Evolutionary conservation across 1,140 invertebrate species (phyloP).

Genomic region (Mesaphorura yosii): DNA sequence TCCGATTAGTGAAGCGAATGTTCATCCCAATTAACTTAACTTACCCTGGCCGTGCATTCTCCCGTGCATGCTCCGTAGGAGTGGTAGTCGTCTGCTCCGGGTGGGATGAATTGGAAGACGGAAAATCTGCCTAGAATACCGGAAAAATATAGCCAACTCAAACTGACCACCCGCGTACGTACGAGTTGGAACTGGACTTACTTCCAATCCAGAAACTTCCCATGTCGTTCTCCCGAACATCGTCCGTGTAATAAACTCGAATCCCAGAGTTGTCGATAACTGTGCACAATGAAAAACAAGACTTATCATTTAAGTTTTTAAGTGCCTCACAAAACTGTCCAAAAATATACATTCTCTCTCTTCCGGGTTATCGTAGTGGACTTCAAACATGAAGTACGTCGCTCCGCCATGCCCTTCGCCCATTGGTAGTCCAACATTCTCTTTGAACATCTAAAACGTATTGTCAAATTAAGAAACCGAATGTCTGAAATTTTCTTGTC

Average conservation of each 20-base stretch:
- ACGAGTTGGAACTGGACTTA: too few species aligned
- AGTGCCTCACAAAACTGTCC: too few species aligned
- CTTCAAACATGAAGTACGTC: slow-evolving; percentile 74
- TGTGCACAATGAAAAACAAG: slow-evolving; percentile 28
- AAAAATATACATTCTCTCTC: slow-evolving; percentile 49
- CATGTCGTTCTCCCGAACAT: slow-evolving; percentile 57
- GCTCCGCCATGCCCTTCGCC: slow-evolving; percentile 51
- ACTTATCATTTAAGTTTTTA: too few species aligned
- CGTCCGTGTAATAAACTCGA: slow-evolving; percentile 58
- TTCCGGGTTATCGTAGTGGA: slow-evolving; percentile 71
- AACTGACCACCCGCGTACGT: too few species aligned
- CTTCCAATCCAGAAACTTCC: slow-evolving; percentile 66
- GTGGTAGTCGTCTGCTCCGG: slow-evolving; percentile 54
- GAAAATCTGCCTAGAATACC: slow-evolving; percentile 66
- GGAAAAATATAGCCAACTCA: too few species aligned
- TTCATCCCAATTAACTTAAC: not conserved
- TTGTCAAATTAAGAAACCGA: not conserved
- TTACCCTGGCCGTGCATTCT: slow-evolving; percentile 52
- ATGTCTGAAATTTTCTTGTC: too few species aligned
- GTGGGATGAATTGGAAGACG: slow-evolving; percentile 66
- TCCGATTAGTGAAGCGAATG: too few species aligned
- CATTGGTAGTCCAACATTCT: slow-evolving; percentile 68
- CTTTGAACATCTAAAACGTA: slow-evolving; percentile 50
- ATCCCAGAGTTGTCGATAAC: slow-evolving; percentile 67
- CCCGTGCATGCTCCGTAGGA: slow-evolving; percentile 66